Conservation (phyloP, 2,888 invertebrate genomes). For the Epinotia nisella region DNA sequence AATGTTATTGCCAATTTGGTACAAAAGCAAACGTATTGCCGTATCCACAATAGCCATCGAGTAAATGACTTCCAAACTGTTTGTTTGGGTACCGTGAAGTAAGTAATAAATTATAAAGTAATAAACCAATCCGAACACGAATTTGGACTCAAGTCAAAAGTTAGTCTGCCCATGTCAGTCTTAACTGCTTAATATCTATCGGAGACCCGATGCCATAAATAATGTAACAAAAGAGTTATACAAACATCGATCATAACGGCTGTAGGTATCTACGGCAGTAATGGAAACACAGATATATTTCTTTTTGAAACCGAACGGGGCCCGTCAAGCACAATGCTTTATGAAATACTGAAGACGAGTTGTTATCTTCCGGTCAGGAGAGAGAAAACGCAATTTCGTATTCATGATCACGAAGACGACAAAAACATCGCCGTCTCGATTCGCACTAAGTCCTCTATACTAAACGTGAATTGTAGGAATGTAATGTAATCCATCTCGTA, state of each 20-base stretch:
- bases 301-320: slow-evolving; percentile 49
- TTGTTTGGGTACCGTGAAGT: slow-evolving; percentile 8
- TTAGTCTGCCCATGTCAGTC: slow-evolving; percentile 27
- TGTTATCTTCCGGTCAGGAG: slow-evolving; percentile 47
- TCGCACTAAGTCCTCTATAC: slow-evolving; percentile 46
- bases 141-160: slow-evolving; percentile 28
- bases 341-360: slow-evolving; percentile 47
- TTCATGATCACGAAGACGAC: slow-evolving; percentile 54
- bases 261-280: slow-evolving; percentile 49
- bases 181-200: slow-evolving; percentile 33
- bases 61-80: slow-evolving; percentile 14
- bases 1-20: slow-evolving; percentile 41
- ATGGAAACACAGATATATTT: slow-evolving; percentile 49
- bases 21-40: slow-evolving; percentile 27
- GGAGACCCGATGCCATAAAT: slow-evolving; percentile 23
- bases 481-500: slow-evolving; percentile 54
- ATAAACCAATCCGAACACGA: slow-evolving; percentile 20
- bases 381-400: slow-evolving; percentile 50
- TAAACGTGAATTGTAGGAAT: slow-evolving; percentile 51
- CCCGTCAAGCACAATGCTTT: slow-evolving; percentile 49
- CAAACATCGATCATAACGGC: slow-evolving; percentile 46
- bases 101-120: slow-evolving; percentile 23
- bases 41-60: slow-evolving; percentile 19
- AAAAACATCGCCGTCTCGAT: slow-evolving; percentile 48
- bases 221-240: slow-evolving; percentile 43